Evolutionary conservation across 1,140 invertebrate genomes (phyloP), one percentile per base, ranked within the genome.

Genomic region (Ostrea denselamellosa): DNA sequence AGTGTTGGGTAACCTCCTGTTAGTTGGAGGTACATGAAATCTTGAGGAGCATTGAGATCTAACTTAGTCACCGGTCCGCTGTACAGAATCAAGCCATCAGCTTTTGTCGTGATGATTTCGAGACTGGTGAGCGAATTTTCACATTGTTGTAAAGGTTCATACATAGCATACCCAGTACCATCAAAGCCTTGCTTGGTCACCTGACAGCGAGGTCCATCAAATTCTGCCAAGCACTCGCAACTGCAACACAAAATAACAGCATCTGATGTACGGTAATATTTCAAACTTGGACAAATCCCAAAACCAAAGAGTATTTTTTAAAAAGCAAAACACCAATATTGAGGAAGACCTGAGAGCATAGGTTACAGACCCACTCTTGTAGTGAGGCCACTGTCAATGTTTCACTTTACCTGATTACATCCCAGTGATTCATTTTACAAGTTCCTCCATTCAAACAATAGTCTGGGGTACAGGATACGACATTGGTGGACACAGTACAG

Each of bases 371-470:
- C 34, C 34, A 44, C 34, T 44, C 5, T 5, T 44, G 34, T 44
- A 2, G 34, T 44, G 34, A 44, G 65, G 17, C 19, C 22, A 44
- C 71, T 44, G 19, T 22, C 7, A 17, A 44, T 17, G 25, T 77
- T 8, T 8, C 22, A 0, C 22, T 77, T 95, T 93, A 96, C 96
- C 96, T 97, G 56, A 98, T 95, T 1, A 97, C 97, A 93, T 97
- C 97, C 92, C 97, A 96, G 53, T 97, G 97, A 95, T 98, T 91
- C 34, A 92, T 89, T 62, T 88, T 86, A 90, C 98, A 99, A 28
- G 98, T 96, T 0, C 98, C 98, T 8, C 98, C 98, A 95, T 99
- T 99, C 92, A 98, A 97, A 94, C 98, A 99, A 7, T 97, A 98
- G 82, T 97, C 98, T 85, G 97, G 97, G 65, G 97, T 96, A 93